Percentiles rank a stretch among this genome's conserved stretches.
These are phyloP conservation scores for Euphydryas editha DNA, from an alignment of 2,888 invertebrate species.

Conservation along the genomic window DNA sequence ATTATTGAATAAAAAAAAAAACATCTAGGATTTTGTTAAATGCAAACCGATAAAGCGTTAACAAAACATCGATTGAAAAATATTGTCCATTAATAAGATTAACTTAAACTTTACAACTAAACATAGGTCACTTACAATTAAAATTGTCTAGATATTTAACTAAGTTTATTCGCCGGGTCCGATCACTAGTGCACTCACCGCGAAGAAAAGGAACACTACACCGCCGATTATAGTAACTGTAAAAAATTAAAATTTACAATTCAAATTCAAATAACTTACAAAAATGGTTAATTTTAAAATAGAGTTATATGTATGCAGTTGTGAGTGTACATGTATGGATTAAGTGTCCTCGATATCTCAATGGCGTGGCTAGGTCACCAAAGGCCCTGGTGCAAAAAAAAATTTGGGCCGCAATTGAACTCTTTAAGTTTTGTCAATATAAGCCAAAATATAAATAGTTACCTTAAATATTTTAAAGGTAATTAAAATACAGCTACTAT, in stretches of 20 bases:
- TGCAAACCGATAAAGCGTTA: background rate
- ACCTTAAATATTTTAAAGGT: too few species aligned
- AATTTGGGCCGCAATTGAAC: too few species aligned
- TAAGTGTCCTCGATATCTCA: too few species aligned
- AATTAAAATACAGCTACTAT: too few species aligned
- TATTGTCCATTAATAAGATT: background rate
- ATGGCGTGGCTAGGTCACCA: too few species aligned
- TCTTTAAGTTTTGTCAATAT: too few species aligned
- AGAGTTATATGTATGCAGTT: too few species aligned
- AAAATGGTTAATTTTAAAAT: background rate
- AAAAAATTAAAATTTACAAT: conserved; percentile 65
- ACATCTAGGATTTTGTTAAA: conserved; percentile 5
- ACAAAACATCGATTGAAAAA: background rate
- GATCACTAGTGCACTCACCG: conserved; percentile 94
- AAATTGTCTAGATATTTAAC: conserved; percentile 8
- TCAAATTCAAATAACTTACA: background rate
- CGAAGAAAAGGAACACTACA: conserved; percentile 96
- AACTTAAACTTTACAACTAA: conserved; percentile 27
- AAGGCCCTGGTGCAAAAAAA: too few species aligned
- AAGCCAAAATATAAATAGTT: too few species aligned
- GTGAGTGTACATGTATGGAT: too few species aligned
- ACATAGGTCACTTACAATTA: conserved; percentile 31
- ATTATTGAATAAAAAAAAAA: too few species aligned
- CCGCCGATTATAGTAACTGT: conserved; percentile 98
- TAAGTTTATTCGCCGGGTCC: conserved; percentile 85